Percentiles rank a stretch among this genome's conserved stretches.
These are phyloP conservation scores for Perca flavescens DNA, from an alignment of 2,113 vertebrate species.

Conservation along the genomic window DNA sequence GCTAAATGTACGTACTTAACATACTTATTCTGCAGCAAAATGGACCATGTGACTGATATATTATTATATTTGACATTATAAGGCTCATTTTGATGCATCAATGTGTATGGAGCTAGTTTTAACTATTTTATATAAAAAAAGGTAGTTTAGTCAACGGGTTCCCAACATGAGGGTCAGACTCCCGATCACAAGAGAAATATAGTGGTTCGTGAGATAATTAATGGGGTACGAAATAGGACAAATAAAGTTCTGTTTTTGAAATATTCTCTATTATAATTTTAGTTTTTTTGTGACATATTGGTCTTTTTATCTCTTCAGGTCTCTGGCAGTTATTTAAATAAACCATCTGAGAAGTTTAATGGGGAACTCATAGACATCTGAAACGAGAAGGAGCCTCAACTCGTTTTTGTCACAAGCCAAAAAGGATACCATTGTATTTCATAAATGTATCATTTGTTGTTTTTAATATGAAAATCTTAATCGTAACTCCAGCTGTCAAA, in stretches of 20 bases:
- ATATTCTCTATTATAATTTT: not conserved
- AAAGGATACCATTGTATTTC: no score
- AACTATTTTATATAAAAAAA: no score
- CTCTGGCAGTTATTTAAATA: no score
- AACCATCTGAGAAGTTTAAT: no score
- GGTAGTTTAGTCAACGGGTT: not conserved
- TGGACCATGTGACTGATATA: not conserved
- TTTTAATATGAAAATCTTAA: no score
- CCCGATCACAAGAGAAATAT: not conserved
- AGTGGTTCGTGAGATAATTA: not conserved
- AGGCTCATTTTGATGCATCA: not conserved
- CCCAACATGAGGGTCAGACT: not conserved
- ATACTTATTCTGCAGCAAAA: not conserved
- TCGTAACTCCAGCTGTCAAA: no score
- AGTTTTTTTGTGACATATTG: not conserved
- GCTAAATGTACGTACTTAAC: not conserved
- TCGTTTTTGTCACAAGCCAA: no score
- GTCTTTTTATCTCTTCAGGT: no score
- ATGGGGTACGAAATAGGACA: not conserved
- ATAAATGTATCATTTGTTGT: no score
- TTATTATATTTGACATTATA: not conserved
- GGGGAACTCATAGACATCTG: no score
- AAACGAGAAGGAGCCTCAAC: no score
- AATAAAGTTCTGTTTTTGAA: not conserved
- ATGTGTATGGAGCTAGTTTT: no score